phyloP scores from a whole-genome alignment of 64 coral and sea anemone species.

The Trachythela sp. region DNA sequence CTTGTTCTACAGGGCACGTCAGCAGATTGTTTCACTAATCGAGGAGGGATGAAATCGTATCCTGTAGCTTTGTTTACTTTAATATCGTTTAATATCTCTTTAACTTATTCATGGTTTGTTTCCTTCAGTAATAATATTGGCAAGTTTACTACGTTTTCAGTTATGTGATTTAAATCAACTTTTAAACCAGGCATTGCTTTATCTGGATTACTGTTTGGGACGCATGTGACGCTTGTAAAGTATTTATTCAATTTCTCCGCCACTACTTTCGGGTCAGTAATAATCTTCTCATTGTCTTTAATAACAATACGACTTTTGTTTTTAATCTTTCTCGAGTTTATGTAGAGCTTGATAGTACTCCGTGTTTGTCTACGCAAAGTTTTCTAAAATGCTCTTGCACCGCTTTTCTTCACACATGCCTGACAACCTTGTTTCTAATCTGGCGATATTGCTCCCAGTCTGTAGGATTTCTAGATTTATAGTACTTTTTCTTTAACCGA shows the following conservation, averaged over 20 bases:
- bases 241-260: constrained; percentile 39
- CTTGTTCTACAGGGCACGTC: constrained; percentile 37
- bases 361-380: constrained; percentile 34
- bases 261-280: constrained; percentile 22
- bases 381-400: not conserved
- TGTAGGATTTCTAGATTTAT: constrained; percentile 42
- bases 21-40: constrained; percentile 35
- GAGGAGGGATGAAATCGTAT: constrained; percentile 32
- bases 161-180: too few species aligned
- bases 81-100: constrained; percentile 19
- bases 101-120: not conserved
- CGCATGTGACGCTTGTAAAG: constrained; percentile 6
- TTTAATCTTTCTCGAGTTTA: constrained; percentile 54
- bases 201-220: too few species aligned
- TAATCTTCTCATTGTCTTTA: constrained; percentile 55
- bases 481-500: constrained; percentile 15
- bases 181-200: too few species aligned
- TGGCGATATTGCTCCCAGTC: constrained; percentile 29
- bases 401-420: constrained; percentile 25
- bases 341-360: not conserved
- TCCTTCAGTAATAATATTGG: too few species aligned
- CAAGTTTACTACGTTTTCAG: too few species aligned
- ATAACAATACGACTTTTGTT: constrained; percentile 20
- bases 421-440: constrained; percentile 17
- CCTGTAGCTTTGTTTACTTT: constrained; percentile 55